Evolutionary conservation across 30 jellyfish, hydroid and myxozoan genomes (phyloP).

Genomic region (Aurelia aurita): DNA sequence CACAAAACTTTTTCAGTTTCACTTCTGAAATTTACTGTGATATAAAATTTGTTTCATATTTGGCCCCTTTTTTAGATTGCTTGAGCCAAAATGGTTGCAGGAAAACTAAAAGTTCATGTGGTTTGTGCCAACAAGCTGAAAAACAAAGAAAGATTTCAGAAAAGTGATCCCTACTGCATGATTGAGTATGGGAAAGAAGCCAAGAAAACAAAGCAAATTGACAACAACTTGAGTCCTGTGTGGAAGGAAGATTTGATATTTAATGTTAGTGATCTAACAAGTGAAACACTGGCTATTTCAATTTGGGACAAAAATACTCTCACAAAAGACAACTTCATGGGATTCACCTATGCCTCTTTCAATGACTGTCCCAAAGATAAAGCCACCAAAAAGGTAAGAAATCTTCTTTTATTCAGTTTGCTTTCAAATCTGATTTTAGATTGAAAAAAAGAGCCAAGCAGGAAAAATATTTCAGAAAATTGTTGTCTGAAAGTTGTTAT

Average conservation of each 20-base stretch:
- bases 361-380: constrained; percentile 70
- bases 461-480: too few relatives aligned
- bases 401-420: background rate
- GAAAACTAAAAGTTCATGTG: constrained; percentile 77
- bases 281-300: constrained; percentile 79
- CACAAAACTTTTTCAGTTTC: too few relatives aligned
- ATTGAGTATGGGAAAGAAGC: constrained; percentile 72
- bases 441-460: too few relatives aligned
- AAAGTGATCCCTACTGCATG: constrained; percentile 97
- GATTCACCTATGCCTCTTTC: constrained; percentile 73
- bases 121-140: constrained; percentile 74
- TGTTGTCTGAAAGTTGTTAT: too few relatives aligned
- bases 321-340: constrained; percentile 90
- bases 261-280: constrained; percentile 59
- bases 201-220: constrained; percentile 78
- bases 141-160: constrained; percentile 89
- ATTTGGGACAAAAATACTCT: constrained; percentile 94
- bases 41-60: background rate
- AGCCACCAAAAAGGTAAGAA: constrained; percentile 75
- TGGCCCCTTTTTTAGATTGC: background rate
- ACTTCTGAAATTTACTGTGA: too few relatives aligned
- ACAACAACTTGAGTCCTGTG: constrained; percentile 88
- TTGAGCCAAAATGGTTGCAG: constrained; percentile 77
- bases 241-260: constrained; percentile 90
- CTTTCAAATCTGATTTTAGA: too few relatives aligned